Evolutionary conservation across 2,113 vertebrate genomes (phyloP).

Genomic region (Hoplias malabaricus): DNA sequence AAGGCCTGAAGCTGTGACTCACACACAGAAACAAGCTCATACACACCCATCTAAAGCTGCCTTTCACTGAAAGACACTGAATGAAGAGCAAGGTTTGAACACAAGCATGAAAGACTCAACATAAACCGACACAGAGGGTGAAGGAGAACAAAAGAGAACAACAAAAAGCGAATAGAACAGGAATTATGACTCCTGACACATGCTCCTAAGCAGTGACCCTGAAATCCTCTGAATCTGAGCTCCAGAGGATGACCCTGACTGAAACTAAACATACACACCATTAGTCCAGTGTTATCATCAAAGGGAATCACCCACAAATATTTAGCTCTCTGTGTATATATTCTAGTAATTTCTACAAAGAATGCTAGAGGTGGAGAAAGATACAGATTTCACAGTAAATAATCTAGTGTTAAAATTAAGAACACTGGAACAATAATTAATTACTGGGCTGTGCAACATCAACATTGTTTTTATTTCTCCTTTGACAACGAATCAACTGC

Average conservation of each 20-base stretch:
- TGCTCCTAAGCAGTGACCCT: slow-evolving; percentile 8
- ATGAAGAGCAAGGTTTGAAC: neutral
- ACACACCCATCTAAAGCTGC: neutral
- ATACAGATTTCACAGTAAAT: neutral
- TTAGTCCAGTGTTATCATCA: neutral
- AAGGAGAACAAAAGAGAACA: slow-evolving; percentile 19
- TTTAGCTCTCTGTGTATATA: neutral
- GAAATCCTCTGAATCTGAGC: neutral
- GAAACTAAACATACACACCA: neutral
- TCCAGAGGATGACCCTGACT: neutral
- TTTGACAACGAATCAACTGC: no score
- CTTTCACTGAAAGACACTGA: slow-evolving; percentile 2
- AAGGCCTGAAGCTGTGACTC: neutral
- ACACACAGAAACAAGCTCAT: neutral
- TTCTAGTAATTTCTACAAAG: neutral
- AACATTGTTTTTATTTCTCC: no score
- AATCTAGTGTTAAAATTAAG: neutral
- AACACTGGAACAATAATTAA: neutral
- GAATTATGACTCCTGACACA: slow-evolving; percentile 17
- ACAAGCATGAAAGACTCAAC: neutral
- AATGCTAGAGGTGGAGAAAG: neutral
- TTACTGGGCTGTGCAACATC: neutral
- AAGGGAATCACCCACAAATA: neutral
- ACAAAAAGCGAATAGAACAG: slow-evolving; percentile 14
- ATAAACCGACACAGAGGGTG: neutral